These are phyloP conservation scores for Isoperla grammatica DNA, from an alignment of 2,888 invertebrate species.

Conservation along the genomic window DNA sequence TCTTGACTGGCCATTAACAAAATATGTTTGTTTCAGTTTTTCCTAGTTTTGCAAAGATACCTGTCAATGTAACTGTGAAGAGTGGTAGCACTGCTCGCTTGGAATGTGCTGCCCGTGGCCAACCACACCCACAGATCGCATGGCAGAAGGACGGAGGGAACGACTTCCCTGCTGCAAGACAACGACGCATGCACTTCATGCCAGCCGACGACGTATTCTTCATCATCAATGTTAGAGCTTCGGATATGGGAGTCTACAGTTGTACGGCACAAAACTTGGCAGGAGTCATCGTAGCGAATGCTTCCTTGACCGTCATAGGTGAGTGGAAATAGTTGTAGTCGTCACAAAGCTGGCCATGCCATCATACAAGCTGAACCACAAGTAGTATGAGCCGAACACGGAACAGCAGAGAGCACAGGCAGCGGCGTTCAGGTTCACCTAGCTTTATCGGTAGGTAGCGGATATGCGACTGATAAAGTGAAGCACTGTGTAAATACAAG, in stretches of 20 bases:
- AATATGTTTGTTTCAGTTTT: slow-evolving; percentile 54
- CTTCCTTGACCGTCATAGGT: slow-evolving; percentile 71
- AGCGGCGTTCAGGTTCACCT: too few species aligned
- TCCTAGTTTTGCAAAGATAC: slow-evolving; percentile 79
- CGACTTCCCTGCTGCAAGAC: slow-evolving; percentile 91
- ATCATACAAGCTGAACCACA: too few species aligned
- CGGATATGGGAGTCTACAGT: slow-evolving; percentile 88
- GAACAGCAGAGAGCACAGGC: too few species aligned
- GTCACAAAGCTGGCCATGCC: too few species aligned
- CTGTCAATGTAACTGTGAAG: slow-evolving; percentile 75
- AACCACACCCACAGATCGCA: slow-evolving; percentile 81
- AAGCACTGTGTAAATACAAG: too few species aligned
- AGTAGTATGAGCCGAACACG: too few species aligned
- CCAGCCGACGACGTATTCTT: slow-evolving; percentile 87
- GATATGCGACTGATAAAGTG: too few species aligned
- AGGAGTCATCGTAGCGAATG: slow-evolving; percentile 80
- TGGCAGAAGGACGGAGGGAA: slow-evolving; percentile 91
- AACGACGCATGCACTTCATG: slow-evolving; percentile 89
- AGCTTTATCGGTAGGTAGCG: too few species aligned
- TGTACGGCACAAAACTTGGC: slow-evolving; percentile 90
- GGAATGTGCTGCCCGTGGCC: slow-evolving; percentile 87
- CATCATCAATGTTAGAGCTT: slow-evolving; percentile 83
- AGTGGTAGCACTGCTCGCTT: slow-evolving; percentile 81
- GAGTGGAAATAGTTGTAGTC: slow-evolving; percentile 32
- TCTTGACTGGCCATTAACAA: too few species aligned